phyloP scores from a whole-genome alignment of 2,113 vertebrate species.

The Phoxinus phoxinus region DNA sequence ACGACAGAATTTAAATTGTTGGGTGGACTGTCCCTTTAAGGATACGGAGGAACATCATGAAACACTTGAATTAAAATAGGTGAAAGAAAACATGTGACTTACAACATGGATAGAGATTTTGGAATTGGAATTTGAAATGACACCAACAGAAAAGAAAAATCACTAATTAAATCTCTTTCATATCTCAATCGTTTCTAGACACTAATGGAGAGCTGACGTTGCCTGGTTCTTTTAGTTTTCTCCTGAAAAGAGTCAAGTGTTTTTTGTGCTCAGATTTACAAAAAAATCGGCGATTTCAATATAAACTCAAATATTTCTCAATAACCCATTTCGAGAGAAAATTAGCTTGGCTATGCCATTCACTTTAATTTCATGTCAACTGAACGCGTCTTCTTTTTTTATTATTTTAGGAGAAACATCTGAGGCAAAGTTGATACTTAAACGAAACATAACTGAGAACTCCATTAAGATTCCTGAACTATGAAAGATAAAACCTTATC shows the following conservation, averaged over 20 bases:
- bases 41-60: neutral
- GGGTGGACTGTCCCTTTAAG: neutral
- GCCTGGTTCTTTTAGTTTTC: neutral
- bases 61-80: neutral
- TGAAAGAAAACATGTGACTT: neutral
- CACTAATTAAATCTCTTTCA: neutral
- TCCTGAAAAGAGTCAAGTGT: neutral
- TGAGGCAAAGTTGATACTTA: neutral
- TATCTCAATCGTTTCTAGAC: neutral
- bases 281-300: neutral
- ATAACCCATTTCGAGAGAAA: neutral
- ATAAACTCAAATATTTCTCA: neutral
- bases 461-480: slow-evolving; percentile 15
- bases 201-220: neutral
- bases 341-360: neutral
- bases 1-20: neutral
- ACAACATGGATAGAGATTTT: neutral
- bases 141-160: neutral
- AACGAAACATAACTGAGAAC: neutral
- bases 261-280: neutral
- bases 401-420: neutral
- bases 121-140: neutral
- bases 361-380: neutral
- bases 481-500: slow-evolving; percentile 6
- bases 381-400: neutral